Base-by-base conservation (phyloP, 2,888 invertebrate genomes). In the Harpalus rufipes region DNA sequence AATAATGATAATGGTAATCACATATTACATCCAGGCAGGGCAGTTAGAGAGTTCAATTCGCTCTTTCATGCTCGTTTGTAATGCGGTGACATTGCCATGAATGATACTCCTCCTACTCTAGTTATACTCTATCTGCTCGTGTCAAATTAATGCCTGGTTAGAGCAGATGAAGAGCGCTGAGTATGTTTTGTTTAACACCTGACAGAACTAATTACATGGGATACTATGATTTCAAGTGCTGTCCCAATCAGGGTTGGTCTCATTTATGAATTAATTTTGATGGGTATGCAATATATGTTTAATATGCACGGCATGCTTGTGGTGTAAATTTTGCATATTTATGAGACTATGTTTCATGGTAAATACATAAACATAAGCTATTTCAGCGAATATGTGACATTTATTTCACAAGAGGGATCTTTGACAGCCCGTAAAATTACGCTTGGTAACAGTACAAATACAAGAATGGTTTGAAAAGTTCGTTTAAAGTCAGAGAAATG, bases 1-100 rank as follows among this genome's bases (percentile, higher is more conserved):
- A 63, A 63, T 63, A 63, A 63, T 63, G 63, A 63, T 63, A 63
- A 63, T 63, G 63, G 10, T 63, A 12, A 63, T 63, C 63, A 61
- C 59, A 63, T 8, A 12, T 25, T 25, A 25, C 25, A 25, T 63
- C 63, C 14, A 61, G 56, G 6, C 12, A 4, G 16, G 8, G n/a
- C 7, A 3, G 10, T 21, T 8, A 8, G 25, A 32, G 32, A 2
- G 25, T 63, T 8, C 63, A 12, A 10, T 21, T 25, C 25, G 2
- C 63, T 63, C 63, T 25, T 25, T 63, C 32, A 1, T 12, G 12
- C 32, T 12, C 25, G 21, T 21, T 4, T 25, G 12, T 8, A 63
- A 25, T 12, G 16, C 7, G 61, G n/a, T 18, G 8, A 16, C 7
- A n/a, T n/a, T 25, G 18, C 21, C 12, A 63, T 8, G n/a, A 32